A percentile compares a stretch with the other conserved stretches of the same genome.
phyloP scores from a whole-genome alignment of 1,140 invertebrate species.

The Wasmannia auropunctata region DNA sequence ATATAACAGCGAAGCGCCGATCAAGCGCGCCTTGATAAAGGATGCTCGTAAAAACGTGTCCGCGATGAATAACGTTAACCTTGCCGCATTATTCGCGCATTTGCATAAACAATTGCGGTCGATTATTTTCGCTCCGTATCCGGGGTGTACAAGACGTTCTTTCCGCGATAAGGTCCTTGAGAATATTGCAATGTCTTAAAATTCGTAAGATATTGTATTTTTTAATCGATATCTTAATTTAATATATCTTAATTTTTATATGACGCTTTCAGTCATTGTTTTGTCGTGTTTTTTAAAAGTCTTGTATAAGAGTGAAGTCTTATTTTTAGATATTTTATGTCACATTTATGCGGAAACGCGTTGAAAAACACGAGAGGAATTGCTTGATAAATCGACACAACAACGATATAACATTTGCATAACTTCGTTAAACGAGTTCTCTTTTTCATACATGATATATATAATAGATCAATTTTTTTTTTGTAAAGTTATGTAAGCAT shows the following conservation, averaged over 20 bases:
- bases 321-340: background rate
- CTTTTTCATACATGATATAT: background rate
- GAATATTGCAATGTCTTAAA: background rate
- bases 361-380: background rate
- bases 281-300: background rate
- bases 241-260: too few relatives aligned
- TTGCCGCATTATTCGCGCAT: background rate
- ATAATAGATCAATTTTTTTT: background rate
- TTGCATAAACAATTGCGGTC: background rate
- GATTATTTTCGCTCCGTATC: background rate
- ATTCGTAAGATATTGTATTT: background rate
- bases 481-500: background rate
- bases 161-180: background rate
- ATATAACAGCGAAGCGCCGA: background rate
- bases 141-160: background rate
- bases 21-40: constrained; percentile 7
- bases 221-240: background rate
- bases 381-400: background rate
- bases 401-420: background rate
- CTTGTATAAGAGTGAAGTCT: background rate
- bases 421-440: background rate
- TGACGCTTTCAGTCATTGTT: background rate
- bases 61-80: background rate
- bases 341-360: background rate
- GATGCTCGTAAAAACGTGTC: background rate